Conservation (phyloP, 2,888 invertebrate genomes). For the Pachycephus smyrnensis region DNA sequence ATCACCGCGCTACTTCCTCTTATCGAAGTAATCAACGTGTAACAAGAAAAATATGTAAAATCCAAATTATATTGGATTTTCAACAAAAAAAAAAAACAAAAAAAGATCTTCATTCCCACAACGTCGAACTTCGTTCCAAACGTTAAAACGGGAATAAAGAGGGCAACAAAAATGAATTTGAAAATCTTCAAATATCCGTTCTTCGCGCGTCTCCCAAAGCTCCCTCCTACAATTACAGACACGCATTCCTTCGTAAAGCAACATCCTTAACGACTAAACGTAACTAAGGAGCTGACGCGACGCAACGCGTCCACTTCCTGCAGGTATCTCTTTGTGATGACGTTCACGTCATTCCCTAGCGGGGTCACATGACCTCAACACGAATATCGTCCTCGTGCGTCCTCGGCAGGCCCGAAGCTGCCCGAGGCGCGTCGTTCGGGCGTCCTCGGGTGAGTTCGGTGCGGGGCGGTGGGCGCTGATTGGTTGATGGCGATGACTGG, state of each 20-base stretch:
- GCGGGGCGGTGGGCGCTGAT: conserved; percentile 28
- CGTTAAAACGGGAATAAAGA: not conserved
- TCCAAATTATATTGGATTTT: not conserved
- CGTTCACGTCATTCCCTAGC: not conserved
- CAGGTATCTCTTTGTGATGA: not conserved
- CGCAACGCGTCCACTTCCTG: not conserved
- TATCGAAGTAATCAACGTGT: not conserved
- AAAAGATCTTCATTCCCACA: not conserved
- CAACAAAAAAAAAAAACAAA: not conserved
- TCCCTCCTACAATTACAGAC: not conserved
- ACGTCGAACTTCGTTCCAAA: not conserved
- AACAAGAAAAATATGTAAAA: not conserved
- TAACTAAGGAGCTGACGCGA: not conserved
- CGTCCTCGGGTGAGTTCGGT: conserved; percentile 1
- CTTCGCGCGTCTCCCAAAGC: not conserved
- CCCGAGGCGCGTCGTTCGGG: conserved; percentile 1
- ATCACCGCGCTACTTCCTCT: not conserved
- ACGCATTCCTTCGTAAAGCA: not conserved
- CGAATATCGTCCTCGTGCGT: not conserved
- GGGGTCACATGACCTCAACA: not conserved
- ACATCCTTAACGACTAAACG: not conserved
- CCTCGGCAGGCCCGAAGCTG: not conserved
- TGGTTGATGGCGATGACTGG: conserved; percentile 25
- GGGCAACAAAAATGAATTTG: not conserved
- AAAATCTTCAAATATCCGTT: not conserved